Conservation (phyloP, 2,888 invertebrate genomes). For the Druceiella hillmani region DNA sequence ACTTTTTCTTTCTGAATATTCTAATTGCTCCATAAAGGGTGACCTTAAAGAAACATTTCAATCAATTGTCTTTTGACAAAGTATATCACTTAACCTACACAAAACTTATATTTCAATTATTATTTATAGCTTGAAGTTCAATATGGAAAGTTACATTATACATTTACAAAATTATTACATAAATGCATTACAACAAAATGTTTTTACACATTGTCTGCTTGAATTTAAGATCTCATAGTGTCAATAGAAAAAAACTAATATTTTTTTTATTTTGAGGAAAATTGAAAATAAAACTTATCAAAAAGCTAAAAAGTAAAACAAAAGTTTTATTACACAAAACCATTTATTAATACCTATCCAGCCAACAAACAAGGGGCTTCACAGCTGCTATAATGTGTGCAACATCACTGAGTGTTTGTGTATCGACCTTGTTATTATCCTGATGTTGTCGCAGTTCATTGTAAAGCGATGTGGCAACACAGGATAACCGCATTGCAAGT, state of each 20-base stretch:
- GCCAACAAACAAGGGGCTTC: conserved; percentile 86
- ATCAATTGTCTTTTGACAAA: conserved; percentile 1
- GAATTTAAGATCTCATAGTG: too few relatives aligned
- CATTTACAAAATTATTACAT: too few relatives aligned
- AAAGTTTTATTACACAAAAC: too few relatives aligned
- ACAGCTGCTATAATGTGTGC: conserved; percentile 78
- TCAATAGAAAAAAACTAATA: too few relatives aligned
- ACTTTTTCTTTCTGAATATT: conserved; percentile 29
- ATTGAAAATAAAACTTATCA: too few relatives aligned
- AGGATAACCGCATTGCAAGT: conserved; percentile 77
- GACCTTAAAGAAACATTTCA: conserved; percentile 1
- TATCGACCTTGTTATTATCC: conserved; percentile 61
- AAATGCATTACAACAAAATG: too few relatives aligned
- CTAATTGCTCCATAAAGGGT: background rate
- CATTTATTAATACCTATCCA: conserved; percentile 66
- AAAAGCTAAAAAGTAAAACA: too few relatives aligned
- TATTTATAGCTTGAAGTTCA: too few relatives aligned
- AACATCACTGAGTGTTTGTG: conserved; percentile 79
- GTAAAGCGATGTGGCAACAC: conserved; percentile 72
- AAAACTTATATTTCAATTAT: too few relatives aligned
- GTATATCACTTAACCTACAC: background rate
- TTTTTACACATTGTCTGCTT: too few relatives aligned
- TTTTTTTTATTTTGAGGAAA: too few relatives aligned
- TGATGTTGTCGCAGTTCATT: conserved; percentile 60
- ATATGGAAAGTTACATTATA: too few relatives aligned